phyloP scores from a whole-genome alignment of 2,888 invertebrate genomes.

The Melieria picta region DNA sequence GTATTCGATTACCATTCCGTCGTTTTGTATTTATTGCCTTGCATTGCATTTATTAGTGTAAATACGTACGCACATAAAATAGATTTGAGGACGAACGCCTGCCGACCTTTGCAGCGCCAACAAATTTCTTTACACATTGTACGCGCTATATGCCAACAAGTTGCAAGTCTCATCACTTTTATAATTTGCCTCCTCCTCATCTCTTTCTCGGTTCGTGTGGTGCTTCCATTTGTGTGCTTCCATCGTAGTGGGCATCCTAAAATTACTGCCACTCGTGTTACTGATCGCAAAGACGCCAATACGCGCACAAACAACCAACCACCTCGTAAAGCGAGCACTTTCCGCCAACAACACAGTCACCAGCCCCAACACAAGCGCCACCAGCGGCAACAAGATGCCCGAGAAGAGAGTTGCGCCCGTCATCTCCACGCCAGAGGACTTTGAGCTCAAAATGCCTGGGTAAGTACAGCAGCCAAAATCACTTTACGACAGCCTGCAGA shows the following conservation, averaged over 20 bases:
- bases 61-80: neutral
- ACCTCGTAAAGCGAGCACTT: conserved; percentile 14
- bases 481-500: too few relatives aligned
- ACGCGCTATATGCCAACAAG: too few relatives aligned
- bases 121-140: too few relatives aligned
- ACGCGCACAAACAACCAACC: conserved; percentile 4
- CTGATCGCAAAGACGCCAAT: conserved; percentile 16
- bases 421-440: conserved; percentile 56
- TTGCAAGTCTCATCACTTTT: too few relatives aligned
- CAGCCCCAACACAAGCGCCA: conserved; percentile 58
- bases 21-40: neutral
- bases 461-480: conserved; percentile 47
- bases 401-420: conserved; percentile 55
- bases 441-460: conserved; percentile 58
- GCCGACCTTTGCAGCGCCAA: neutral
- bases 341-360: conserved; percentile 71
- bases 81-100: neutral
- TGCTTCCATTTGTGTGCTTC: too few relatives aligned
- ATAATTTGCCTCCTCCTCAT: neutral
- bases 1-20: neutral
- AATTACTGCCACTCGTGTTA: conserved; percentile 19
- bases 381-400: conserved; percentile 51
- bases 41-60: neutral
- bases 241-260: conserved; percentile 21
- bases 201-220: neutral